These are phyloP conservation scores for Camponotus vicinus DNA, from an alignment of 1,140 invertebrate species.

Conservation along the genomic window DNA sequence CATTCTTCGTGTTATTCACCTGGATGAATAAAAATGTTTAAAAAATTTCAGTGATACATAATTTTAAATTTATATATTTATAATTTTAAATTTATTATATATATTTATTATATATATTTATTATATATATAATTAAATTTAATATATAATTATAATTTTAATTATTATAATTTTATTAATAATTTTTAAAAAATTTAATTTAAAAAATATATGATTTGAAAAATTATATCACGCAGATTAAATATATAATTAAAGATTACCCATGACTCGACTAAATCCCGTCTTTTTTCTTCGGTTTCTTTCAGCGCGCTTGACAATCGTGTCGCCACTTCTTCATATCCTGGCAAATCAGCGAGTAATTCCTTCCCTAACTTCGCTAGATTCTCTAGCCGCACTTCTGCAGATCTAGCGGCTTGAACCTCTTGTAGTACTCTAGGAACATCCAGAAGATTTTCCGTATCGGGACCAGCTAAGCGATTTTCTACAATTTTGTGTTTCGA, in stretches of 20 bases:
- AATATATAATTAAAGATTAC: slow-evolving; percentile 80
- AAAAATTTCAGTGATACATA: not conserved
- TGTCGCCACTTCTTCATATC: slow-evolving; percentile 77
- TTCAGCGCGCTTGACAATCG: slow-evolving; percentile 77
- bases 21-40: slow-evolving; percentile 66
- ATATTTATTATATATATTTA: too few species aligned
- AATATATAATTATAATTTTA: too few species aligned
- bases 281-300: slow-evolving; percentile 77
- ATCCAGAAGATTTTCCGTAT: slow-evolving; percentile 81
- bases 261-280: slow-evolving; percentile 87
- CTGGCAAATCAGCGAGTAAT: slow-evolving; percentile 81
- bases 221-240: not conserved
- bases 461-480: slow-evolving; percentile 76
- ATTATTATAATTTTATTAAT: too few species aligned
- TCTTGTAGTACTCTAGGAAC: slow-evolving; percentile 81
- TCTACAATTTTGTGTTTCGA: slow-evolving; percentile 65
- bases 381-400: slow-evolving; percentile 80
- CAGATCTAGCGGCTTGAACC: slow-evolving; percentile 80
- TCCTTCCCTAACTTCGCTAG: slow-evolving; percentile 80
- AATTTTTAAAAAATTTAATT: not conserved
- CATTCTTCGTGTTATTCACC: slow-evolving; percentile 85
- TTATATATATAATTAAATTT: too few species aligned
- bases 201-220: not conserved
- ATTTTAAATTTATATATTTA: too few species aligned
- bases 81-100: too few species aligned